Base-by-base conservation (phyloP, 1,140 invertebrate genomes). In the Drosophila micromelanica region DNA sequence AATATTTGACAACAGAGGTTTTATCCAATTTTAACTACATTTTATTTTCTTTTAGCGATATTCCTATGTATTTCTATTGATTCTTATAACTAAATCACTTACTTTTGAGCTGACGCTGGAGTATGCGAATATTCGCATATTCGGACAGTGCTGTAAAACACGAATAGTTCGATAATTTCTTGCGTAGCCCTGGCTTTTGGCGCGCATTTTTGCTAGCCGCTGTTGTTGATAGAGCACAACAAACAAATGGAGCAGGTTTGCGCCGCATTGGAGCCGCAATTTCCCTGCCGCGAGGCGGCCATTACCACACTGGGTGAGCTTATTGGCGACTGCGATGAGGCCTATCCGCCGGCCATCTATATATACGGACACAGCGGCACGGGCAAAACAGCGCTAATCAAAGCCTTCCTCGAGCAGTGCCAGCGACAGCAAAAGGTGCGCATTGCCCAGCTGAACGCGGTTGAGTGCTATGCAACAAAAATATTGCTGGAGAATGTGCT, bases 401-500 rank as follows among this genome's bases (percentile, higher is more conserved):
- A 92, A 45, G 92, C 92, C 13, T 85, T 96, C 11, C 82, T 97
- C 1, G 56, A 65, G 6, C 54, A 81, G 38, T 78, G 73, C 32
- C 15, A 23, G 9, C 78, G 93, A 15, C 91, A 93, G 71, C 92
- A 95, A 38, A 78, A 93, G 7, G 94, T 95, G 43, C 95, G 94
- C 86, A 92, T 94, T 78, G 94, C 95, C 20, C 90, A 94, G 48
- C 92, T 98, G n/a, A 96, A 97, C 91, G 96, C 96, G 89, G 93
- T 97, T 5, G 97, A 98, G 90, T 96, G 96, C 84, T 96, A 96
- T 80, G 94, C 94, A n/a, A 92, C 93, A 2, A 95, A 95, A 92
- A 94, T 97, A 54, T 92, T 98, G 42, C 96, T 95, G 80, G 96
- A 97, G 91, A 94, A 94, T n/a, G 95, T 97, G 17, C 69, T 97